These are phyloP conservation scores for Sebastiscus tertius DNA, from an alignment of 2,797 vertebrate species.

Conservation along the genomic window DNA sequence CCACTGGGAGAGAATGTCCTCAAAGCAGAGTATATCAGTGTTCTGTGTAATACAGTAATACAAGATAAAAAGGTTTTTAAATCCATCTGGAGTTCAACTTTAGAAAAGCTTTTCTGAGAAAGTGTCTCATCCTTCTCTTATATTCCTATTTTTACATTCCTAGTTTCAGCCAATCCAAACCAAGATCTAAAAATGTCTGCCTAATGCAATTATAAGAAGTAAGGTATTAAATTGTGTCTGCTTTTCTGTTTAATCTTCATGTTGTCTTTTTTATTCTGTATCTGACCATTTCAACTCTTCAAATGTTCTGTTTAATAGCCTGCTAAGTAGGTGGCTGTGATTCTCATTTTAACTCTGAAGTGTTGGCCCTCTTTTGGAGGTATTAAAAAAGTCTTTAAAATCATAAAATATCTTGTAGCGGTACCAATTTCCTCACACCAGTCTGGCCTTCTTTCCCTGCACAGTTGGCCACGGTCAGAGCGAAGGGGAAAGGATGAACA, in stretches of 20 bases:
- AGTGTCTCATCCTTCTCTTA: background rate
- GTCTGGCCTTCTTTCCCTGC: background rate
- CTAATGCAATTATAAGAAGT: background rate
- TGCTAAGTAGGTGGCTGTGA: too few relatives aligned
- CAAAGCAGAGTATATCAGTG: background rate
- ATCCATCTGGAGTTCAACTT: background rate
- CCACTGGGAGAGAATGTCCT: too few relatives aligned
- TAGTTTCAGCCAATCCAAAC: background rate
- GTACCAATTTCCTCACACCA: background rate
- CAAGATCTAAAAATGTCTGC: background rate
- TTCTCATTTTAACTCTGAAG: too few relatives aligned
- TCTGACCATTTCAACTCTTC: background rate
- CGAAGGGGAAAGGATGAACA: conserved; percentile 92
- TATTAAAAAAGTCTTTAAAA: background rate
- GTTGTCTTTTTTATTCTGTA: background rate
- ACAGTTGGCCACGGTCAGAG: conserved; percentile 97
- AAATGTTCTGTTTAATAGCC: too few relatives aligned
- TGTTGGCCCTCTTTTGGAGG: background rate
- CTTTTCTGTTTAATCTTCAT: background rate
- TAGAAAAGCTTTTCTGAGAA: background rate
- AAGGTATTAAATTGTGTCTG: background rate
- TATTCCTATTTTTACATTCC: background rate
- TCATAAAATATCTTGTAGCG: background rate
- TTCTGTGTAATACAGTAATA: background rate
- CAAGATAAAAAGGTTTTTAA: background rate